Evolutionary conservation across 2,797 vertebrate species (phyloP), one percentile per base, ranked within the genome.

Genomic region (Tympanoctomys barrerae): DNA sequence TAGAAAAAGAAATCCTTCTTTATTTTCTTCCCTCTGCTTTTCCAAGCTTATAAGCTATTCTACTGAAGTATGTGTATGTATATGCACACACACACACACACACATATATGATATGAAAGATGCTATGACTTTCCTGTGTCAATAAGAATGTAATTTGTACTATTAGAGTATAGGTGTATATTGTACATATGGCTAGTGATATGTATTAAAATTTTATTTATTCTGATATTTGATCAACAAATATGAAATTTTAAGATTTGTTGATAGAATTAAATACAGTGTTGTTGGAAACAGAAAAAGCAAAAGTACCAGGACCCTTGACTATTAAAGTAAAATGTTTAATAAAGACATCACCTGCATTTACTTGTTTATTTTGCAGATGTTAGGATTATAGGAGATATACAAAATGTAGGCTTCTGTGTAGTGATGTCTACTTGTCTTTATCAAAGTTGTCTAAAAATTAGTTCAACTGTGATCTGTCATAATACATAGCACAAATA

Each of bases 11-110:
- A 91, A 31, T 42, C 12, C 73, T 87, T 85, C 83, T n/a, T n/a
- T n/a, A 31, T 46, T 91, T 86, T 12, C 31, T 28, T 77, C 18
- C 49, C 22, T 86, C 33, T 14, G 10, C 73, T 71, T 88, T 87
- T 93, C 88, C 33, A 78, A 22, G 85, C 90, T 90, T 95, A 89
- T 89, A 91, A 91, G 39, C 26, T 16, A 36, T 94, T 94, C 96
- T 78, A 89, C 22, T 79, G 89, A 79, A 89, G 39, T 80, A 9
- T 52, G 19, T 71, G 9, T 39, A 22, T 70, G 18, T 36, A 4
- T 39, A 39, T 36, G n/a, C n/a, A n/a, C n/a, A n/a, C n/a, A n/a
- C n/a, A n/a, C n/a, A n/a, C n/a, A n/a, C n/a, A n/a, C n/a, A n/a
- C n/a, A n/a, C n/a, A n/a, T 75, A 11, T 89, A 42, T 93, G n/a